Conservation (phyloP, 2,888 invertebrate genomes). For the Gastracanthus pulcherrimus region DNA sequence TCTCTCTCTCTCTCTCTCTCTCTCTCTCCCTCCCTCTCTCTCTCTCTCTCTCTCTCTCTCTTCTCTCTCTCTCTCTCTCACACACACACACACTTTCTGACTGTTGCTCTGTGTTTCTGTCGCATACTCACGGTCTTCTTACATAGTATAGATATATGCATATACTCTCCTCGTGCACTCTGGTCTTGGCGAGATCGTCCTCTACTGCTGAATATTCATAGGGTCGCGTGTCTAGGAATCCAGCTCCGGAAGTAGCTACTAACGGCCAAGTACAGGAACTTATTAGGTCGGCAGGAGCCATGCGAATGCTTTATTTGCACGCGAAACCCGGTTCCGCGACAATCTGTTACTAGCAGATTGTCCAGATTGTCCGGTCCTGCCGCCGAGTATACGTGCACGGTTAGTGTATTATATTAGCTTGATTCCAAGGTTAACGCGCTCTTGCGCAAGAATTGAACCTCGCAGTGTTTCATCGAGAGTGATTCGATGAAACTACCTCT, state of each 20-base stretch:
- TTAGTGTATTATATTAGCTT: not conserved
- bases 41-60: no score
- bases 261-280: not conserved
- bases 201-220: conserved; percentile 27
- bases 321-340: not conserved
- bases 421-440: no score
- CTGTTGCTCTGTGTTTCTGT: no score
- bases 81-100: no score
- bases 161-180: not conserved
- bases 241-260: not conserved
- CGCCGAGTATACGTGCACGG: not conserved
- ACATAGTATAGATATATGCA: not conserved
- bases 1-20: no score
- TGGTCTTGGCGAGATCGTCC: not conserved
- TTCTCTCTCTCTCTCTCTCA: no score
- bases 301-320: conserved; percentile 19
- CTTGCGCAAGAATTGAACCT: no score
- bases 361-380: not conserved
- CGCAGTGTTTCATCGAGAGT: no score
- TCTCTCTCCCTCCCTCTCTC: no score
- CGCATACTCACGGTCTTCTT: no score
- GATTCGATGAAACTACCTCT: no score
- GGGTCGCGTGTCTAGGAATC: conserved; percentile 12
- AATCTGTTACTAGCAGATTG: conserved; percentile 26
- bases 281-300: not conserved